Conservation (phyloP, 2,888 invertebrate species). For the Iselma pallidipennis region DNA sequence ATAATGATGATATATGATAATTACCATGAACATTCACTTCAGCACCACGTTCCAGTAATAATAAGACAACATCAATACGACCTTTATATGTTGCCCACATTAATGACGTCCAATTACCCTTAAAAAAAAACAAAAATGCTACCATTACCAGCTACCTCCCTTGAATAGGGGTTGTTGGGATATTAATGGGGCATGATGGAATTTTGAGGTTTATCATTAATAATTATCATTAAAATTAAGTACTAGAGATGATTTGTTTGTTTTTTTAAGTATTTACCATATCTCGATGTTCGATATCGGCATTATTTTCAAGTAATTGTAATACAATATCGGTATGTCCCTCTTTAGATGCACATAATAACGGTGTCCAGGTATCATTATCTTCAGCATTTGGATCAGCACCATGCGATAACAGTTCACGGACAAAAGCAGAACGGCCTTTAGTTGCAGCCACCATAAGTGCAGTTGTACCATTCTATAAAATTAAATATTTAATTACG, state of each 20-base stretch:
- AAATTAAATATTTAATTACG: conserved; percentile 2
- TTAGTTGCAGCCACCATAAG: conserved; percentile 90
- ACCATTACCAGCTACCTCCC: neutral
- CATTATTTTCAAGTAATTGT: conserved; percentile 82
- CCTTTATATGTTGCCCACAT: conserved; percentile 98
- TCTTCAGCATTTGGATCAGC: conserved; percentile 93
- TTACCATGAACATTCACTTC: conserved; percentile 96
- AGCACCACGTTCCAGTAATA: conserved; percentile 83
- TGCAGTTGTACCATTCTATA: conserved; percentile 88
- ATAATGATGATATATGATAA: conserved; percentile 88
- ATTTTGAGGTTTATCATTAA: neutral
- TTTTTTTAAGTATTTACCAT: conserved; percentile 41
- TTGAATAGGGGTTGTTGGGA: no score
- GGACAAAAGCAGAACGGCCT: conserved; percentile 82
- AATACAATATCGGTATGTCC: conserved; percentile 82
- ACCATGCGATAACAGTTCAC: conserved; percentile 83
- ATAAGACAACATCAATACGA: conserved; percentile 70
- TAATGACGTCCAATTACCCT: conserved; percentile 97
- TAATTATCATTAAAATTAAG: neutral
- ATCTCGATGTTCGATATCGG: conserved; percentile 75
- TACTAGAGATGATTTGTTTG: no score
- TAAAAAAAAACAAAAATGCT: conserved; percentile 28
- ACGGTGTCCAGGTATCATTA: conserved; percentile 89
- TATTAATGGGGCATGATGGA: no score
- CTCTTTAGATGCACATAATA: conserved; percentile 88